These are phyloP conservation scores for Charaxes varanes DNA, from an alignment of 1,140 invertebrate genomes.

Conservation along the genomic window DNA sequence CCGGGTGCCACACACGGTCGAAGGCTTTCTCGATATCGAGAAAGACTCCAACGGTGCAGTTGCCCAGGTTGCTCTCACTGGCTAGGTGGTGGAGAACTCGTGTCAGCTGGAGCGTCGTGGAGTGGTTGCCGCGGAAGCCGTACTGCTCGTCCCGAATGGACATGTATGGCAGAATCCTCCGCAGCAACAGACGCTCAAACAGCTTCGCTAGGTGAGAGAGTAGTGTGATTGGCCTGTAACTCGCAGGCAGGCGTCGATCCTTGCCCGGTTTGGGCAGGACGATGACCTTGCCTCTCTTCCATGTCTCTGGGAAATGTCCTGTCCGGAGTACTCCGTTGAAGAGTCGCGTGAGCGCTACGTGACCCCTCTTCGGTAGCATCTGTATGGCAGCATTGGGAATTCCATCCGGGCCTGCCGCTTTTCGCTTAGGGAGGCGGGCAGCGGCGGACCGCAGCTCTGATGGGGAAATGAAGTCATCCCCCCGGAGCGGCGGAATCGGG, in stretches of 20 bases:
- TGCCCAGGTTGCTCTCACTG: neutral
- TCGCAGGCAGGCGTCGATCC: neutral
- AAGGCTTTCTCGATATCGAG: too few relatives aligned
- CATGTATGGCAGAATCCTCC: neutral
- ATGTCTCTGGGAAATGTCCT: conserved; percentile 3
- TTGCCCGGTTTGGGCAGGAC: conserved; percentile 3
- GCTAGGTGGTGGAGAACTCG: conserved; percentile 3
- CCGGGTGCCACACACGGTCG: neutral
- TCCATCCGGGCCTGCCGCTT: too few relatives aligned
- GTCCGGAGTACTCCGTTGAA: conserved; percentile 9
- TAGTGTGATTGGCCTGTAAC: conserved; percentile 4
- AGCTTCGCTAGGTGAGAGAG: neutral
- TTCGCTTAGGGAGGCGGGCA: neutral
- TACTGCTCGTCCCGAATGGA: conserved; percentile 1
- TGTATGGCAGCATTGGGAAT: conserved; percentile 1
- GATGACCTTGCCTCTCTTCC: conserved; percentile 2
- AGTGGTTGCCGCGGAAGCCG: conserved; percentile 8
- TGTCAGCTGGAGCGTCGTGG: conserved; percentile 11
- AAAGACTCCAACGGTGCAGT: too few relatives aligned
- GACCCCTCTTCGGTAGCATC: neutral
- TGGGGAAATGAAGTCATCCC: conserved; percentile 6
- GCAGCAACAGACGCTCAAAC: neutral
- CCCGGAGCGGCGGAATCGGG: neutral
- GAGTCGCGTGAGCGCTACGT: neutral
- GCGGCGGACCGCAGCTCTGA: conserved; percentile 1